Evolutionary conservation across 2,888 invertebrate species (phyloP).

Genomic region (Rotaria macrura): DNA sequence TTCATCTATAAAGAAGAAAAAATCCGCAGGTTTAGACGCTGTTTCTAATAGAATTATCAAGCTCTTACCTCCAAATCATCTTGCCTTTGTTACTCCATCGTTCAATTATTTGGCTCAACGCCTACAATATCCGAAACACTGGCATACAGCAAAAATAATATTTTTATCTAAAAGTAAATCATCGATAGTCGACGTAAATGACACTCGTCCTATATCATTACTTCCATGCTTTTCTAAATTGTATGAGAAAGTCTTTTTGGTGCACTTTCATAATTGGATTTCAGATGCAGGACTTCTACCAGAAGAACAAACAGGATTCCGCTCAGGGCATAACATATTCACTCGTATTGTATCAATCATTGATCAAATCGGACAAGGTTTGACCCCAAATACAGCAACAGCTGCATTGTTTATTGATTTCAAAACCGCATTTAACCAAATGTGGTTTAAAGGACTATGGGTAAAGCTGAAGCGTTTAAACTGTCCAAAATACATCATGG

Average conservation of each 20-base stretch:
- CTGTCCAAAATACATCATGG: not conserved
- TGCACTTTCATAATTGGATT: not conserved
- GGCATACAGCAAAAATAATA: not conserved
- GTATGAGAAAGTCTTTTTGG: not conserved
- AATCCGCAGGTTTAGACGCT: not conserved
- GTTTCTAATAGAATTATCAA: not conserved
- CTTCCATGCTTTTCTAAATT: not conserved
- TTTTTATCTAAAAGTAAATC: not conserved
- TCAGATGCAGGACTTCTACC: not conserved
- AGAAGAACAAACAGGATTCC: not conserved
- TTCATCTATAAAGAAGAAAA: not conserved
- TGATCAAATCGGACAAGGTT: not conserved
- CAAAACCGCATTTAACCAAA: not conserved
- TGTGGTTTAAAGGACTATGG: not conserved
- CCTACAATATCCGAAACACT: not conserved
- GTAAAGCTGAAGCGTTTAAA: not conserved
- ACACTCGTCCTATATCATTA: not conserved
- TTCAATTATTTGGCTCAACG: not conserved
- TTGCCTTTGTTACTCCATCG: not conserved
- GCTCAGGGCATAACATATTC: not conserved
- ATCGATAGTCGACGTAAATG: not conserved
- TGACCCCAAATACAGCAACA: not conserved
- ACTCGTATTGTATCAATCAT: not conserved
- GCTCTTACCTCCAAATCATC: not conserved
- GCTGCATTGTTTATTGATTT: not conserved